Evolutionary conservation across 2,888 invertebrate species (phyloP).

Genomic region (Coenonympha arcania): DNA sequence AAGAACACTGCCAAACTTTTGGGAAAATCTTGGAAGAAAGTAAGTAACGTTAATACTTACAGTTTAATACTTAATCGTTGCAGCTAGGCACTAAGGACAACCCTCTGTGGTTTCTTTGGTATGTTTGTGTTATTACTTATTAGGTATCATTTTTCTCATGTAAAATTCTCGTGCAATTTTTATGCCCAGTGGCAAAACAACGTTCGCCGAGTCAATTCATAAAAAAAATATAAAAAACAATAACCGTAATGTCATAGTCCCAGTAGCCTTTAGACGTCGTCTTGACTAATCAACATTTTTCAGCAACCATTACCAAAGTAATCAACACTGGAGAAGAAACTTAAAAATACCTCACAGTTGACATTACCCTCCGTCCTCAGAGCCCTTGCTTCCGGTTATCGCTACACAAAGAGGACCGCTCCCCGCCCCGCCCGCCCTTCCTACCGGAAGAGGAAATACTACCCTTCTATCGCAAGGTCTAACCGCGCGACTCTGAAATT

Average conservation of each 20-base stretch:
- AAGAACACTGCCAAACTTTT: no score
- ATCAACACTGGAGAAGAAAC: slow-evolving; percentile 63
- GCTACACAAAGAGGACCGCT: slow-evolving; percentile 64
- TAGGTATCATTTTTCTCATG: no score
- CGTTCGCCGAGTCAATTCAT: no score
- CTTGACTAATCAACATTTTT: slow-evolving; percentile 27
- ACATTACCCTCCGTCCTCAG: slow-evolving; percentile 70
- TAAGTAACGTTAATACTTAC: no score
- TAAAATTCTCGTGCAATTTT: no score
- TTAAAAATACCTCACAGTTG: slow-evolving; percentile 66
- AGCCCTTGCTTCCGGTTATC: slow-evolving; percentile 74
- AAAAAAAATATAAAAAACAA: background rate
- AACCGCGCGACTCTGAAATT: slow-evolving; percentile 54
- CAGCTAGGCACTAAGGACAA: no score
- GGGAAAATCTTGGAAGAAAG: no score
- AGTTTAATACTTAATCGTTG: no score
- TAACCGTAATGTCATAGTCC: no score
- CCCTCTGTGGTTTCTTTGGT: no score
- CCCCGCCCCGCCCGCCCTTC: slow-evolving; percentile 38
- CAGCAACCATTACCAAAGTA: slow-evolving; percentile 41
- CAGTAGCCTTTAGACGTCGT: background rate
- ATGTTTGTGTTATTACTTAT: no score
- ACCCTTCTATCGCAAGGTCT: slow-evolving; percentile 72
- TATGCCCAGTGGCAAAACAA: no score
- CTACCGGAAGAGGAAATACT: slow-evolving; percentile 68